Conservation (phyloP, 2,888 invertebrate species). For the Bellardia bayeri region DNA sequence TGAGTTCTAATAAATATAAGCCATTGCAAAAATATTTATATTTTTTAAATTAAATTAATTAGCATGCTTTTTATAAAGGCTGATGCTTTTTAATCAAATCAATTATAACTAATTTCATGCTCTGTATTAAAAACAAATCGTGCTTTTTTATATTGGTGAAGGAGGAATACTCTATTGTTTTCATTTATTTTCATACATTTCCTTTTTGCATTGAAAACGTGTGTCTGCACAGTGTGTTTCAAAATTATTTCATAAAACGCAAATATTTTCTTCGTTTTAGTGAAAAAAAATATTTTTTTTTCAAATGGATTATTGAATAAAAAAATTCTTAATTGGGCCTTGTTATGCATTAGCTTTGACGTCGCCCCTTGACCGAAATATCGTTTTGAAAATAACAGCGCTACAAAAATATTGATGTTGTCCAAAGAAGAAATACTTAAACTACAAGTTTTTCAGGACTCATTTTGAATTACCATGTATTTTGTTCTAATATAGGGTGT, state of each 20-base stretch:
- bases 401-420: no score
- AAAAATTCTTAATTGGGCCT: no score
- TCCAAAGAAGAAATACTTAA: no score
- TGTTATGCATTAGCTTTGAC: no score
- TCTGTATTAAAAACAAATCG: conserved; percentile 58
- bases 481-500: no score
- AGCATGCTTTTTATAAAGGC: conserved; percentile 62
- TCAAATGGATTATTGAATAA: no score
- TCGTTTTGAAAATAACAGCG: no score
- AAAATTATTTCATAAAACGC: not conserved
- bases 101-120: conserved; percentile 60
- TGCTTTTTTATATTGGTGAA: conserved; percentile 63
- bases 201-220: not conserved
- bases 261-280: no score
- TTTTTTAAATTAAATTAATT: conserved; percentile 38
- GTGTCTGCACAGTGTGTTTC: not conserved
- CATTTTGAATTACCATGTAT: no score
- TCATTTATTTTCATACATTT: not conserved
- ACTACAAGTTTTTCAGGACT: no score
- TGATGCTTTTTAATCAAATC: conserved; percentile 46
- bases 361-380: no score
- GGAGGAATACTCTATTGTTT: conserved; percentile 22
- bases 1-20: conserved; percentile 73
- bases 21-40: not conserved
- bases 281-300: no score